These are phyloP conservation scores for Drosophila melanogaster DNA, from an alignment of 1,140 invertebrate species.

Conservation along the genomic window Release_6_plus_ISO1_MT NT_033777.3:4874001-4874500, in stretches of 20 bases:
- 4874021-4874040: not conserved
- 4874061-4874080: conserved; percentile 28
- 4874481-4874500: too few species aligned
- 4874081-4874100: conserved; percentile 55
- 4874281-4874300: conserved; percentile 39
- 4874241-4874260: conserved; percentile 79
- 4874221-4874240: conserved; percentile 56
- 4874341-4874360: conserved; percentile 73
- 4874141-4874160: conserved; percentile 69
- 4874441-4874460: conserved; percentile 55
- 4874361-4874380: conserved; percentile 84
- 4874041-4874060: conserved; percentile 10
- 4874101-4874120: conserved; percentile 83
- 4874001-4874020: not conserved
- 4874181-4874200: conserved; percentile 9
- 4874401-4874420: conserved; percentile 80
- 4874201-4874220: conserved; percentile 11
- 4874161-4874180: conserved; percentile 21
- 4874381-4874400: conserved; percentile 84
- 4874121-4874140: conserved; percentile 81
- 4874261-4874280: conserved; percentile 60
- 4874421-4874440: conserved; percentile 69
- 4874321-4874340: conserved; percentile 30
- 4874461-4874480: not conserved
- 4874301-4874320: conserved; percentile 15